phyloP scores from a whole-genome alignment of 2,888 invertebrate species.

The Dryococelus australis region DNA sequence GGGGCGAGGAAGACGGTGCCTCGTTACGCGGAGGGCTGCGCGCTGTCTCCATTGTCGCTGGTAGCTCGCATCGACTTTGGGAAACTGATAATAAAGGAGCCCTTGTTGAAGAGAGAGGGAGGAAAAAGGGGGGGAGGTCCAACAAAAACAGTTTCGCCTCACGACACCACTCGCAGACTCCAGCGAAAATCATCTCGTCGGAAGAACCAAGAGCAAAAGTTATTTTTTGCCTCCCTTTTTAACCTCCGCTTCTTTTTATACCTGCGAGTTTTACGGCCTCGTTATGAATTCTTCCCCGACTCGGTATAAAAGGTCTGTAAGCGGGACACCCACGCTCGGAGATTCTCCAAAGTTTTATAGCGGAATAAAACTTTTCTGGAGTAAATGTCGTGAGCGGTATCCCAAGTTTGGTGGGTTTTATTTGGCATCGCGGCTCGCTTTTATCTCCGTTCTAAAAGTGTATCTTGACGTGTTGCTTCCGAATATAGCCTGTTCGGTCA shows the following conservation, averaged over 20 bases:
- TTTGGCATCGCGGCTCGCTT: not conserved
- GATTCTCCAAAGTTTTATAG: not conserved
- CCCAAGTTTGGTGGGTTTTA: not conserved
- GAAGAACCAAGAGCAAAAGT: not conserved
- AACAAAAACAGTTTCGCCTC: not conserved
- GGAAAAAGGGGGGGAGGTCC: too few relatives aligned
- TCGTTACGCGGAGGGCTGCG: too few relatives aligned
- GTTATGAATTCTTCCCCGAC: not conserved
- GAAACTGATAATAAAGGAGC: too few relatives aligned
- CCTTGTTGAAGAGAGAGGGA: too few relatives aligned
- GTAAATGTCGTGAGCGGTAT: not conserved
- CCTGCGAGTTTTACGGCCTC: not conserved
- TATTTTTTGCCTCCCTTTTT: not conserved
- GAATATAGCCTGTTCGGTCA: not conserved
- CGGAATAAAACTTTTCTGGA: not conserved
- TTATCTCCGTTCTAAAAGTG: not conserved
- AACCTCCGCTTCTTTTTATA: not conserved
- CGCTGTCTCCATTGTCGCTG: too few relatives aligned
- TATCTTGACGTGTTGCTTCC: not conserved
- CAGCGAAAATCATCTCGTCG: not conserved
- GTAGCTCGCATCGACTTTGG: too few relatives aligned
- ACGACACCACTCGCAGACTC: not conserved
- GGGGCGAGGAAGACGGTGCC: not conserved
- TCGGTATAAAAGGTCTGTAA: not conserved
- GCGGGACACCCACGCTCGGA: not conserved